Base-by-base conservation (phyloP, 2,888 invertebrate genomes). In the Microchrysa polita region DNA sequence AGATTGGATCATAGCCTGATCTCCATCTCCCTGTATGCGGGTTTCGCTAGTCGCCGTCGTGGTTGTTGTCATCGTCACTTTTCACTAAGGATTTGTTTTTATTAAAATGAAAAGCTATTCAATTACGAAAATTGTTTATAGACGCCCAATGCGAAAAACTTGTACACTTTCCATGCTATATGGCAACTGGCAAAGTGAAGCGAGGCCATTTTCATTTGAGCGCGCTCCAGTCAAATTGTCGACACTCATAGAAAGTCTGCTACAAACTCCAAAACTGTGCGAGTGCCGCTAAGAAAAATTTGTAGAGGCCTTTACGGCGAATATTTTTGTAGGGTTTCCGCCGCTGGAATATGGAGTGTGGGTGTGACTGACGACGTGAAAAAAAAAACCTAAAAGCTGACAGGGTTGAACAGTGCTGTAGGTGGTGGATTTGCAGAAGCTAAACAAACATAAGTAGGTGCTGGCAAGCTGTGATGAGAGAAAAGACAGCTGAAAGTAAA, bases 71-170 rank as follows among this genome's bases (percentile, higher is more conserved):
- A 16, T 53, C 10, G 53, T 10, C n/a, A 22, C 20, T 59, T 55
- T 55, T 22, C 10, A 18, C 55, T 55, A 55, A 55, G 55, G 55
- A 55, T 22, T 16, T 59, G 10, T 55, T 60, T 34, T 34, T 42
- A 61, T 61, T 61, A 40, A 61, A 59, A 61, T 42, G 61, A 42
- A 61, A 61, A 61, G 61, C 61, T 61, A 61, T 61, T 61, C 61
- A 61, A 61, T 61, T 61, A 61, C 61, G 61, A 61, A 40, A 40
- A 61, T 61, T 61, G 40, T 42, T 61, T 61, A 59, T 59, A 59
- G 20, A 23, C 59, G 59, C 55, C 18, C 16, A 55, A 55, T 55
- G 55, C 20, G 16, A 55, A 55, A 55, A 7, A 55, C 55, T 55
- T 55, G 55, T 55, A 18, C 16, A 18, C 16, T 34, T 7, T 34